A percentile compares a stretch with the other conserved stretches of the same genome.
Conservation (phyloP, 2,888 invertebrate genomes). For the Lasiommata megera region DNA sequence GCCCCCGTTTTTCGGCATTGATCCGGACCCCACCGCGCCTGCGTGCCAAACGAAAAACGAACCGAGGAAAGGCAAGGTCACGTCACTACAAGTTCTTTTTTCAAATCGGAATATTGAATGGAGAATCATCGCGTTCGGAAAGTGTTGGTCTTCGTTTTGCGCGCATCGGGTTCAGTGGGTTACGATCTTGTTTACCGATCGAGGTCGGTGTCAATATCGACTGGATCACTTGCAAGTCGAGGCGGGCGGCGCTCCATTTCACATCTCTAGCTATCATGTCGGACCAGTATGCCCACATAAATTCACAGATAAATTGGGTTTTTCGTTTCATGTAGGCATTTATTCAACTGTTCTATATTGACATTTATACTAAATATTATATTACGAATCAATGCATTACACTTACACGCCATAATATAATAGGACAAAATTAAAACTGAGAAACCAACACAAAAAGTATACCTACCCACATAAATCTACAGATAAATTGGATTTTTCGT, state of each 20-base stretch:
- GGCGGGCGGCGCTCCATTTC: background rate
- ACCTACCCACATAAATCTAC: background rate
- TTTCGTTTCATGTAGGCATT: background rate
- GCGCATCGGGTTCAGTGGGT: slow-evolving; percentile 52
- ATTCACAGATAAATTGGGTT: background rate
- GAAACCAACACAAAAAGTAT: too few species aligned
- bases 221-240: slow-evolving; percentile 10
- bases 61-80: slow-evolving; percentile 74
- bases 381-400: too few species aligned
- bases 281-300: background rate
- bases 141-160: slow-evolving; percentile 55
- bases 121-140: slow-evolving; percentile 65
- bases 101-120: slow-evolving; percentile 76
- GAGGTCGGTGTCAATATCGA: slow-evolving; percentile 26
- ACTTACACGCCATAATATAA: too few species aligned
- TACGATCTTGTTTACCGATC: slow-evolving; percentile 36
- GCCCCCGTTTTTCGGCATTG: slow-evolving; percentile 79
- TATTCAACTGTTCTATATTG: too few species aligned
- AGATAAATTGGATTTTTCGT: background rate
- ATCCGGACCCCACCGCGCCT: slow-evolving; percentile 72
- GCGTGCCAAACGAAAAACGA: slow-evolving; percentile 77
- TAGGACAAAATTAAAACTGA: too few species aligned
- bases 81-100: slow-evolving; percentile 76
- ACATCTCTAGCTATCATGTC: background rate
- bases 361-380: too few species aligned